Percentiles rank a stretch among this genome's conserved stretches.
Conservation (phyloP, 2,888 invertebrate species). For the Drosophila ochracea region DNA sequence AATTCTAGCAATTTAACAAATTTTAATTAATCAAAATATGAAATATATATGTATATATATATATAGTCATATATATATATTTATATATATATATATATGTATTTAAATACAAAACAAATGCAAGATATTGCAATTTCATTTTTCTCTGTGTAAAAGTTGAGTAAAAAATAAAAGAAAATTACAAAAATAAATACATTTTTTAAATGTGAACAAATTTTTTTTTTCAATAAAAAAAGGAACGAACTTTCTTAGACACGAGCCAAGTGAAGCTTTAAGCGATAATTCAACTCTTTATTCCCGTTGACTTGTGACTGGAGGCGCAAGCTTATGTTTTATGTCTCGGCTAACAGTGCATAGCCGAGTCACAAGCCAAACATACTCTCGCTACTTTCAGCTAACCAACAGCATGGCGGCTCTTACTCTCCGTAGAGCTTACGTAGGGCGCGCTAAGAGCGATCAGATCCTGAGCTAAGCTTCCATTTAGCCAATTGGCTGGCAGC, state of each 20-base stretch:
- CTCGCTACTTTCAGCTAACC: background rate
- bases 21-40: slow-evolving; percentile 80
- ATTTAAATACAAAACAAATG: slow-evolving; percentile 56
- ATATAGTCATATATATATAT: slow-evolving; percentile 27
- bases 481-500: slow-evolving; percentile 44
- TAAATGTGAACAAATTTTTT: slow-evolving; percentile 63
- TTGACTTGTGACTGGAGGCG: background rate
- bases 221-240: background rate
- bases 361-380: slow-evolving; percentile 17
- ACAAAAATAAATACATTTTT: slow-evolving; percentile 61
- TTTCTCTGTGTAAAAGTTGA: slow-evolving; percentile 82
- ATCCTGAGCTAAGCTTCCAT: slow-evolving; percentile 32
- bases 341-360: slow-evolving; percentile 24
- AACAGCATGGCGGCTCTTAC: slow-evolving; percentile 22
- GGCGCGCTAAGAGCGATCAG: background rate
- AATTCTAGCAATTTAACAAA: slow-evolving; percentile 82
- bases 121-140: slow-evolving; percentile 76
- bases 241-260: background rate
- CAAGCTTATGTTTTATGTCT: slow-evolving; percentile 22
- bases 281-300: background rate
- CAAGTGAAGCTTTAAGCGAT: too few species aligned
- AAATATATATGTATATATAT: slow-evolving; percentile 31
- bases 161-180: slow-evolving; percentile 57
- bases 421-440: background rate
- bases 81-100: slow-evolving; percentile 11